Evolutionary conservation across 2,797 vertebrate species (phyloP), one percentile per base, ranked within the genome.

Genomic region (Leptoclinus maculatus): DNA sequence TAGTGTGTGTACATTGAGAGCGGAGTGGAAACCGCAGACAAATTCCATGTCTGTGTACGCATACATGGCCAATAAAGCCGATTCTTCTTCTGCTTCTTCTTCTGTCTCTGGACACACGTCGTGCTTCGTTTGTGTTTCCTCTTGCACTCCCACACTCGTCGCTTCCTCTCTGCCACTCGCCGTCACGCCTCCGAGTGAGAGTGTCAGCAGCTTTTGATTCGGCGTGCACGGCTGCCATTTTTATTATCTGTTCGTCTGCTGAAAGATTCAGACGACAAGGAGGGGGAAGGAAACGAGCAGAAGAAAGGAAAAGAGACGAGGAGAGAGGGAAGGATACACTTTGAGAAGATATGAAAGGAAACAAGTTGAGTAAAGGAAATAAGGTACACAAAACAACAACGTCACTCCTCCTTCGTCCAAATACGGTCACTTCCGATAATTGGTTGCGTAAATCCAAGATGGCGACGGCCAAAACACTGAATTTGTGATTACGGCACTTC

Each of bases 51-150:
- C n/a, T n/a, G n/a, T n/a, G n/a, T n/a, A n/a, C n/a, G n/a, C n/a
- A n/a, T n/a, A n/a, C n/a, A n/a, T n/a, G n/a, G n/a, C n/a, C n/a
- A n/a, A n/a, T n/a, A n/a, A n/a, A n/a, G n/a, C n/a, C n/a, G n/a
- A n/a, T 41, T 12, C 38, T 39, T 12, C 38, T 12, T 8, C 38
- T 39, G 3, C 60, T 66, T 10, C 76, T 60, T 71, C 70, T 56
- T 83, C 58, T 62, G 67, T 49, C 47, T 82, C 80, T 71, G 77
- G 43, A 4, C 71, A 80, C 80, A 79, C 68, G 88, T 91, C 83
- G 84, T 68, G 87, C 83, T 85, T 82, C 82, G 74, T 85, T 85
- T 83, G 83, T 63, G 69, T 83, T 68, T 80, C 69, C 74, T 74
- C 51, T 73, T 73, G 32, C 77, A 68, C 81, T 83, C 83, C 81